A percentile compares a stretch with the other conserved stretches of the same genome.
Evolutionary conservation across 2,797 vertebrate species (phyloP).

Genomic region (Myotis vivesi): DNA sequence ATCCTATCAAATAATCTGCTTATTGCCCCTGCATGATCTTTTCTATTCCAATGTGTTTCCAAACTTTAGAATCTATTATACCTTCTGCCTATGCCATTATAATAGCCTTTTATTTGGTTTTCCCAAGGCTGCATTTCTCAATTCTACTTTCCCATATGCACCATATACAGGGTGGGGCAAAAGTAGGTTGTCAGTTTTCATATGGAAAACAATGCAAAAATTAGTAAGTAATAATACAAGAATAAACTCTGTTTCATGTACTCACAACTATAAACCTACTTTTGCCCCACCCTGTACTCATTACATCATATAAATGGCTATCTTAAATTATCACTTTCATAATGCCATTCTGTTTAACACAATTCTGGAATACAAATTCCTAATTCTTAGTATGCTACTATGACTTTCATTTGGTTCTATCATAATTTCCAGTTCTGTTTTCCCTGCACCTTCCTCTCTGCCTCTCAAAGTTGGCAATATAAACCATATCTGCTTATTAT

Average conservation of each 20-base stretch:
- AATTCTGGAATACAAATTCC: not conserved
- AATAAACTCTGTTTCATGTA: not conserved
- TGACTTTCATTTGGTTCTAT: not conserved
- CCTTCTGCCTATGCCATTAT: not conserved
- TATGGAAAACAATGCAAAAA: not conserved
- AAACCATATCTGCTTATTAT: not conserved
- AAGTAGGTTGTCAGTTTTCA: not conserved
- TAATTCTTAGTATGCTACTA: not conserved
- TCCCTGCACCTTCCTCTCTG: not conserved
- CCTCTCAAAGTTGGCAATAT: not conserved
- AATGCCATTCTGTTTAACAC: not conserved
- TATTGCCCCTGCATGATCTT: not conserved
- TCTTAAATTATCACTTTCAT: not conserved
- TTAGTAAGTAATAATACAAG: not conserved
- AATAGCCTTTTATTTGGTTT: not conserved
- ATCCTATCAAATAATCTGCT: not conserved
- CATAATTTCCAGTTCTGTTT: not conserved
- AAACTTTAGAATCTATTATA: not conserved
- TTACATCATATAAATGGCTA: not conserved
- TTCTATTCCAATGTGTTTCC: not conserved
- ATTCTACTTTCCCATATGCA: not conserved
- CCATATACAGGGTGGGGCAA: not conserved
- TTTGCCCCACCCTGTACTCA: not conserved
- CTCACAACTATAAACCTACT: not conserved
- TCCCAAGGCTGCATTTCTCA: not conserved